Conservation (phyloP, 2,888 invertebrate species). For the Digitonthophagus gazella region DNA sequence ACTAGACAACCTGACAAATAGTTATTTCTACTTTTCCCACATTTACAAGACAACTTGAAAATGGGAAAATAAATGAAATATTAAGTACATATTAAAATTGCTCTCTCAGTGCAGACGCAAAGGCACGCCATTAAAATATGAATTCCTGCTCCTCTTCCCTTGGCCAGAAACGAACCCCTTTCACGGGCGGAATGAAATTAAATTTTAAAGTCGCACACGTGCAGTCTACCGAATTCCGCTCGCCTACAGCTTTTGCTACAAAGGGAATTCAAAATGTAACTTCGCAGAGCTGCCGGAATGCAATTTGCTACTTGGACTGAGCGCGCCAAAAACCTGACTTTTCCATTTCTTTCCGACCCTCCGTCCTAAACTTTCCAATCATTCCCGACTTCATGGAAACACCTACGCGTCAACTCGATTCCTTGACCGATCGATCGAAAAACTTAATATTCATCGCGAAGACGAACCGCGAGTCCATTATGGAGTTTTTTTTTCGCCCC, state of each 20-base stretch:
- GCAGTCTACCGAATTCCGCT: neutral
- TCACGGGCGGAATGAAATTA: constrained; percentile 1
- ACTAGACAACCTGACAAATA: neutral
- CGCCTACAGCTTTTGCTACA: constrained; percentile 9
- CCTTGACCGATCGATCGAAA: constrained; percentile 1
- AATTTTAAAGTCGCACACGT: constrained; percentile 11
- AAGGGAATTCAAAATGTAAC: constrained; percentile 18
- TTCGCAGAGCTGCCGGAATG: constrained; percentile 13
- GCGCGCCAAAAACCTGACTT: constrained; percentile 12
- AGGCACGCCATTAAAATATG: neutral
- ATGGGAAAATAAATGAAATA: neutral
- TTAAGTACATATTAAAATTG: neutral
- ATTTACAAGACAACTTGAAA: neutral
- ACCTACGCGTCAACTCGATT: constrained; percentile 4
- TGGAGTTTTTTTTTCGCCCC: neutral
- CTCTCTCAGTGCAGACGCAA: neutral
- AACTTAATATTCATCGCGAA: neutral
- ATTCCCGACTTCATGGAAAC: constrained; percentile 6
- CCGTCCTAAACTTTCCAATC: neutral
- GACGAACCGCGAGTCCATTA: neutral
- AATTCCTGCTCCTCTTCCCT: neutral
- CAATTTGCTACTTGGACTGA: constrained; percentile 9
- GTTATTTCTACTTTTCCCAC: neutral
- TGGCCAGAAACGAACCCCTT: neutral
- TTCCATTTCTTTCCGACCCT: constrained; percentile 8